A percentile compares a stretch with the other conserved stretches of the same genome.
Evolutionary conservation across 2,113 vertebrate species (phyloP).

Genomic region (Candoia aspera): DNA sequence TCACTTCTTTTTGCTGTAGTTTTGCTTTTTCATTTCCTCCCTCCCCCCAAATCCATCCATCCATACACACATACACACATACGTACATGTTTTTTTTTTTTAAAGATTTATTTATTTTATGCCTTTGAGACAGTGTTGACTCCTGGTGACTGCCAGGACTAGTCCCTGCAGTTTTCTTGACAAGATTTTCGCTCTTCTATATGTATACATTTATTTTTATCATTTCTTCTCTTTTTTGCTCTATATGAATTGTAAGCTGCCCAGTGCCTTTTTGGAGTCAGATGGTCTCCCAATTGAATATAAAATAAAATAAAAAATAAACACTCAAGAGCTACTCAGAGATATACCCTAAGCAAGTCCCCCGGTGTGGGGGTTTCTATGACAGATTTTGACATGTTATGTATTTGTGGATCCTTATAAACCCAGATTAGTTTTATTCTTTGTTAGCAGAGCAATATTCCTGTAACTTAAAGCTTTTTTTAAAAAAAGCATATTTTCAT

Average conservation of each 20-base stretch:
- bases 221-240: neutral
- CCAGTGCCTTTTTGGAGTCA: neutral
- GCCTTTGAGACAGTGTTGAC: neutral
- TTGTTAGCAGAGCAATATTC: neutral
- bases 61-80: too few relatives aligned
- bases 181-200: neutral
- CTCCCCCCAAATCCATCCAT: neutral
- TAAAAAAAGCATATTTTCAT: neutral
- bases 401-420: neutral
- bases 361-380: neutral
- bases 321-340: neutral
- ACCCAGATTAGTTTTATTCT: neutral
- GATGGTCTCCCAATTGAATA: neutral
- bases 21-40: neutral
- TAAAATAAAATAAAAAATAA: neutral
- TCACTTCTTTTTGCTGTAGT: neutral
- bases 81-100: too few relatives aligned
- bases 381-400: neutral
- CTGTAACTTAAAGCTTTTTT: neutral
- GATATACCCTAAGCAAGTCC: neutral
- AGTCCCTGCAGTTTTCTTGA: neutral
- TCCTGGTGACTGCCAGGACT: neutral
- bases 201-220: neutral
- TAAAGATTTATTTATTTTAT: too few relatives aligned
- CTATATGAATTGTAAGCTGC: neutral